These are phyloP conservation scores for Synaphobranchus kaupii DNA, from an alignment of 2,797 vertebrate genomes.

Conservation along the genomic window DNA sequence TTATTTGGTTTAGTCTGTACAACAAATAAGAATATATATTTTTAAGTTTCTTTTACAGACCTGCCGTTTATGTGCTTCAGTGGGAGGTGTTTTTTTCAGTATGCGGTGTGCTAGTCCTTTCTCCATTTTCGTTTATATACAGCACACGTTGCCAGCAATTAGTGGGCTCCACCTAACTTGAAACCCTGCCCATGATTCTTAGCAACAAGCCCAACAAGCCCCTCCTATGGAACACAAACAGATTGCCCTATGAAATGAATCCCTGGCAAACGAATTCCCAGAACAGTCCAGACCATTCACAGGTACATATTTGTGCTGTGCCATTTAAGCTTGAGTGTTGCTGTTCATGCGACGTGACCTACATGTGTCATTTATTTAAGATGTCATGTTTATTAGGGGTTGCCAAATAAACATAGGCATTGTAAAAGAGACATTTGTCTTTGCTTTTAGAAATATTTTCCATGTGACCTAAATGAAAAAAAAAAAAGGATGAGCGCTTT, in stretches of 20 bases:
- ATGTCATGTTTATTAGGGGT: background rate
- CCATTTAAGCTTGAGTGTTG: background rate
- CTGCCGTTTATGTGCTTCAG: background rate
- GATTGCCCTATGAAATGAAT: background rate
- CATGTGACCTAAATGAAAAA: background rate
- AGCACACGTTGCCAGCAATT: constrained; percentile 13
- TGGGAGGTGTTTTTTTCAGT: background rate
- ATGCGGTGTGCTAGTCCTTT: background rate
- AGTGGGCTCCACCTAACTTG: constrained; percentile 44
- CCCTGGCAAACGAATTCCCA: constrained; percentile 9
- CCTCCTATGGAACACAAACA: constrained; percentile 22
- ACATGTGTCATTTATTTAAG: background rate
- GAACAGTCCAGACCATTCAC: background rate
- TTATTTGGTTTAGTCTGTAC: background rate
- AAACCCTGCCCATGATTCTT: constrained; percentile 17
- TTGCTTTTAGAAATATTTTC: constrained; percentile 11
- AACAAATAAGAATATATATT: background rate
- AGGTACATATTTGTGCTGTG: constrained; percentile 8
- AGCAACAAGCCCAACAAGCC: background rate
- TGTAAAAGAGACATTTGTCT: background rate
- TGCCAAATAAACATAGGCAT: background rate
- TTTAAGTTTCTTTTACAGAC: background rate
- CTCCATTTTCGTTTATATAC: constrained; percentile 1
- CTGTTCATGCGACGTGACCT: background rate
- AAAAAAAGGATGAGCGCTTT: background rate